Conservation (phyloP, 2,888 invertebrate species). For the Cyaniris semiargus region DNA sequence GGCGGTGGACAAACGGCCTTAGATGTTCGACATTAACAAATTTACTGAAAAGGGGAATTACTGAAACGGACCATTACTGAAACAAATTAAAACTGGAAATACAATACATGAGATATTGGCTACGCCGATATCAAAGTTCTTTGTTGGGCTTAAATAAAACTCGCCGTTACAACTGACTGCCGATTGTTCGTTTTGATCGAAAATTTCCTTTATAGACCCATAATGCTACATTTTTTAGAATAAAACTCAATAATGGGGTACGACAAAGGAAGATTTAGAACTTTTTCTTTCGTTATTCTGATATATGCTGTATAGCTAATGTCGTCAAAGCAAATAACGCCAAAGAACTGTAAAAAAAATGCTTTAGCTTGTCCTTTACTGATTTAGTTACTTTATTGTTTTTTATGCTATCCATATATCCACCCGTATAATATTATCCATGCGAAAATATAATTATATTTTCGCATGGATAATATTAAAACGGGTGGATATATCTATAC, state of each 20-base stretch:
- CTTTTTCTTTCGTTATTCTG: not conserved
- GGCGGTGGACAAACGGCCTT: too few species aligned
- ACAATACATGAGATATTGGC: constrained; percentile 31
- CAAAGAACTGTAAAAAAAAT: not conserved
- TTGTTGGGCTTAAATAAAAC: constrained; percentile 34
- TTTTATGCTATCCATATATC: too few species aligned
- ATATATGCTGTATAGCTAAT: not conserved
- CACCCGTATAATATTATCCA: too few species aligned
- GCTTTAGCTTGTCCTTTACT: not conserved
- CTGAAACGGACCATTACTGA: constrained; percentile 26
- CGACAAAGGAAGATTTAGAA: constrained; percentile 12
- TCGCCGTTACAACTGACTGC: constrained; percentile 30
- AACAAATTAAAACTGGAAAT: constrained; percentile 32
- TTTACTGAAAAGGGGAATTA: constrained; percentile 1
- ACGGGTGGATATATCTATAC: too few species aligned
- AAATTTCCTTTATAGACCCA: constrained; percentile 29
- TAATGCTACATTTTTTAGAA: constrained; percentile 23
- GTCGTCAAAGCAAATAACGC: not conserved
- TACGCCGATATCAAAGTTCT: constrained; percentile 28
- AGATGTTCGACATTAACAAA: constrained; percentile 3
- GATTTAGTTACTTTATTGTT: too few species aligned
- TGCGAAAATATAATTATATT: too few species aligned
- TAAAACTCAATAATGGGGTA: constrained; percentile 24
- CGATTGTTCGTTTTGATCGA: constrained; percentile 32
- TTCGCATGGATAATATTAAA: too few species aligned